Base-by-base conservation (phyloP, 2,113 vertebrate species). In the Chionodraco myersi region DNA sequence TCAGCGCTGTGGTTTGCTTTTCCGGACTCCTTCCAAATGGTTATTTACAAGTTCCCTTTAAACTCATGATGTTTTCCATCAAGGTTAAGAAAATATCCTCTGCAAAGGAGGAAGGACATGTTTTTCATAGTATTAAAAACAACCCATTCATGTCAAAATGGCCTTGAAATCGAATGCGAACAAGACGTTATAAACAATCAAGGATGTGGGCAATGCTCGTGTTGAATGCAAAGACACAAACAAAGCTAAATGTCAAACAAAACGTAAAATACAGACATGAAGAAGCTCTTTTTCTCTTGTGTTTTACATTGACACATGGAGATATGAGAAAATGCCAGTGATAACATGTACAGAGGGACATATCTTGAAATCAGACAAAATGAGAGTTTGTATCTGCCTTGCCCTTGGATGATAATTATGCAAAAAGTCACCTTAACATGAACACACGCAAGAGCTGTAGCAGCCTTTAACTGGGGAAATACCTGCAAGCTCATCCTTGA, bases 381-480 rank as follows among this genome's bases (percentile, higher is more conserved):
- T 9, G 62, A 69, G 18, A 0, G 8, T 85, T 79, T 82, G 62
- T 23, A 48, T 48, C 65, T 56, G 41, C 51, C 51, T 44, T 2
- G 57, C 65, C 47, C 51, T 44, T 2, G 57, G 68, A 51, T 2
- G 30, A 66, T 52, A 62, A 77, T 84, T 63, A 75, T 59, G 21
- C 47, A 64, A 21, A 47, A n/a, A 7, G 45, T n/a, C 61, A 5
- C 7, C 8, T 45, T 74, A 64, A 68, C 58, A 1, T 47, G 34
- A 36, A 60, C 47, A 36, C 23, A 16, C n/a, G 5, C 26, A 58
- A 62, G 47, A 65, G 73, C 71, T 86, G 72, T 10, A 0, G 15
- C 1, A 11, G 64, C 52, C 7, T 60, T 87, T 80, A 81, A 83
- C 8, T 11, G 36, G 9, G 44, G 61, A 76, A 63, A 79, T 67